Evolutionary conservation across 2,888 invertebrate species (phyloP).

Genomic region (Sinhomidia bicolor): DNA sequence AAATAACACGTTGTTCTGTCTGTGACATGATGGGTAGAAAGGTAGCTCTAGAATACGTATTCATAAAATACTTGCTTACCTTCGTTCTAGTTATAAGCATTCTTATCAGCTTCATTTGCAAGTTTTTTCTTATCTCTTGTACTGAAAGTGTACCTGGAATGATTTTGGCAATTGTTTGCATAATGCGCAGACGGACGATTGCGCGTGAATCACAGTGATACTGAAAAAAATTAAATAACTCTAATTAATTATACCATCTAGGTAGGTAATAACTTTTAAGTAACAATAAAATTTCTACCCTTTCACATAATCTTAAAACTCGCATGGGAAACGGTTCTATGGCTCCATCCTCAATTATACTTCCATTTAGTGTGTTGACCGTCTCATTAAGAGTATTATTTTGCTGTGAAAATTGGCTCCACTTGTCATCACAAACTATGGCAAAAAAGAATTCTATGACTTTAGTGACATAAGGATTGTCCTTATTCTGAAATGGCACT

Average conservation of each 20-base stretch:
- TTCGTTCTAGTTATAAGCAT: slow-evolving; percentile 37
- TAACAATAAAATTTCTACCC: background rate
- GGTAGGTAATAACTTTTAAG: background rate
- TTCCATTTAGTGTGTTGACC: background rate
- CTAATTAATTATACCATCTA: background rate
- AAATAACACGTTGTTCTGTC: background rate
- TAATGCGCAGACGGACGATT: slow-evolving; percentile 17
- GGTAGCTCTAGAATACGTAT: too few species aligned
- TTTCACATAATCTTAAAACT: slow-evolving; percentile 59
- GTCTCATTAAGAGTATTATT: slow-evolving; percentile 25
- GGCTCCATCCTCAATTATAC: slow-evolving; percentile 21
- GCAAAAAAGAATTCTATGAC: slow-evolving; percentile 49
- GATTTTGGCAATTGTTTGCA: slow-evolving; percentile 43
- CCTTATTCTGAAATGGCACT: slow-evolving; percentile 51
- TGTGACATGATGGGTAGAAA: too few species aligned
- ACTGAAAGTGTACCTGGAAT: slow-evolving; percentile 13
- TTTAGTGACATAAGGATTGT: background rate
- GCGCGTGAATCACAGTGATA: slow-evolving; percentile 26
- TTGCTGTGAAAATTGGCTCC: background rate
- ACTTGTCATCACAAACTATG: slow-evolving; percentile 30
- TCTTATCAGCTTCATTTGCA: slow-evolving; percentile 4
- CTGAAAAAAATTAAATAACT: slow-evolving; percentile 2
- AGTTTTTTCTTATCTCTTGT: background rate
- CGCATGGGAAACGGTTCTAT: slow-evolving; percentile 28
- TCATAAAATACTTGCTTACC: too few species aligned